Conservation (phyloP, 2,797 vertebrate genomes). For the Meriones psammophilus region DNA sequence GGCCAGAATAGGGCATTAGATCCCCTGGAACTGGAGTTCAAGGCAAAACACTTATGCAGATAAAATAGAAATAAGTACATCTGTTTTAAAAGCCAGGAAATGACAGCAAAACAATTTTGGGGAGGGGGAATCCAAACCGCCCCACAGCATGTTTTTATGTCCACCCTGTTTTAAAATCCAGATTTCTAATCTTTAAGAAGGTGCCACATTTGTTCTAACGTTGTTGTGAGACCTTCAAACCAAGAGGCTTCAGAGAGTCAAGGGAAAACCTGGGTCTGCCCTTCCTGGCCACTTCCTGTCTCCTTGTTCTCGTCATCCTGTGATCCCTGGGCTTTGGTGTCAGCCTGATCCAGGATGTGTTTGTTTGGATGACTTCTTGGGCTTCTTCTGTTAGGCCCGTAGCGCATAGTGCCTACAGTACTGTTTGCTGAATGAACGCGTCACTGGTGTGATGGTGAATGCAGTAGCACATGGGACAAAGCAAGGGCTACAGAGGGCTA, state of each 20-base stretch:
- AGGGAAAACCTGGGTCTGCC: not conserved
- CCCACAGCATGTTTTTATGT: not conserved
- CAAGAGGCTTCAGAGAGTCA: not conserved
- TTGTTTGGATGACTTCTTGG: not conserved
- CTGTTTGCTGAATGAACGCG: not conserved
- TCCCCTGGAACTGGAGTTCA: not conserved
- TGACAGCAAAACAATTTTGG: not conserved
- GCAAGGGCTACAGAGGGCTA: not conserved
- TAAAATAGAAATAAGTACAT: not conserved
- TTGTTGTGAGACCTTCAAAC: not conserved
- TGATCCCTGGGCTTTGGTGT: not conserved
- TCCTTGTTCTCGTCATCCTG: not conserved
- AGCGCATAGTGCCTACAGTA: not conserved
- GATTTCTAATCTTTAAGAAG: slow-evolving; percentile 8
- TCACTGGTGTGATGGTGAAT: not conserved
- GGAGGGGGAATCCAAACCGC: not conserved
- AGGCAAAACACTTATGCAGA: not conserved
- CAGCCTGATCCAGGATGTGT: not conserved
- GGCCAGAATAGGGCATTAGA: not conserved
- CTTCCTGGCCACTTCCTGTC: rapidly evolving
- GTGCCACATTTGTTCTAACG: not conserved
- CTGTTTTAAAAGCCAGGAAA: not conserved
- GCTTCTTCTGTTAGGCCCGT: not conserved
- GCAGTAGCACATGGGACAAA: not conserved
- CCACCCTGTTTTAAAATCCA: slow-evolving; percentile 19